Conservation (phyloP, 2,888 invertebrate genomes). For the Agonopterix heracliana region DNA sequence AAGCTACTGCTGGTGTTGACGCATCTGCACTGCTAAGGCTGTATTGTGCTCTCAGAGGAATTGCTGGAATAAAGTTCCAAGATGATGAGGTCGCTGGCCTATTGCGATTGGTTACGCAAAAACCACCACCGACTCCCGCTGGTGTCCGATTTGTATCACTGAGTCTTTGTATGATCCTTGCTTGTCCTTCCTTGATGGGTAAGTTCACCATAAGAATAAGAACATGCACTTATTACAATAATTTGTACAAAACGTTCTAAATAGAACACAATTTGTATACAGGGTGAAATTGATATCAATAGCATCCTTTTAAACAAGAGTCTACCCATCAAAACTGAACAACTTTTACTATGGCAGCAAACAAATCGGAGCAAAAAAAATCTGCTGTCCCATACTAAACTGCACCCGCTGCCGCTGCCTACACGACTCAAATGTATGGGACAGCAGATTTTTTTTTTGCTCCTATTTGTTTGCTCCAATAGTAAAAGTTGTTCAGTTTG, state of each 20-base stretch:
- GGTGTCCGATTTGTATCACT: conserved; percentile 95
- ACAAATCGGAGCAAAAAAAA: no score
- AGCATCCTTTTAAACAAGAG: no score
- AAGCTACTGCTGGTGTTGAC: conserved; percentile 83
- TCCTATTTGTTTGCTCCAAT: no score
- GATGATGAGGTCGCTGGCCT: conserved; percentile 93
- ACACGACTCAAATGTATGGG: no score
- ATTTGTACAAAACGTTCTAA: background rate
- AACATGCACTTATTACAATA: background rate
- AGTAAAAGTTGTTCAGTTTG: no score
- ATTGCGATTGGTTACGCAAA: conserved; percentile 89
- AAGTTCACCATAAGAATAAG: conserved; percentile 28
- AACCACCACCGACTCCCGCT: conserved; percentile 92
- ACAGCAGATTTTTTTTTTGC: no score
- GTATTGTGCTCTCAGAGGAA: conserved; percentile 94
- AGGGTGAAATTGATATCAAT: no score
- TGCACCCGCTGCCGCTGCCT: no score
- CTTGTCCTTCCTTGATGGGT: conserved; percentile 91
- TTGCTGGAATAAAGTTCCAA: conserved; percentile 93
- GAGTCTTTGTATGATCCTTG: conserved; percentile 94
- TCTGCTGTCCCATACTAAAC: no score
- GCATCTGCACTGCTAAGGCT: conserved; percentile 93
- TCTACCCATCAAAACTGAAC: no score
- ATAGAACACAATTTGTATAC: no score
- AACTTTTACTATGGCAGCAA: no score